Percentiles rank a stretch among this genome's conserved stretches.
phyloP scores from a whole-genome alignment of 2,888 invertebrate species.

The Mimachlamys varia region DNA sequence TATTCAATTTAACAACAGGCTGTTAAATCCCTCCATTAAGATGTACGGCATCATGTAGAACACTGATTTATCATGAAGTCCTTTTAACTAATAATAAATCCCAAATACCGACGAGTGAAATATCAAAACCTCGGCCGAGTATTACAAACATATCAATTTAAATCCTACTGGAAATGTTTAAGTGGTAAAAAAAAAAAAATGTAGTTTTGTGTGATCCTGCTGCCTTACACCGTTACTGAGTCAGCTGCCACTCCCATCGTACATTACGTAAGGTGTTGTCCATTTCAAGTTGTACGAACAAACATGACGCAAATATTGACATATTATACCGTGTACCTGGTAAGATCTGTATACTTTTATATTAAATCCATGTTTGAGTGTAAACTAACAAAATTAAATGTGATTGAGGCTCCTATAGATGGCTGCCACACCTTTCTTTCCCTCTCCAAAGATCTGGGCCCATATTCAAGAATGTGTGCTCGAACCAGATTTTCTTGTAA shows the following conservation, averaged over 20 bases:
- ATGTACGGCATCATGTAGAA: background rate
- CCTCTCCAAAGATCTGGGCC: too few species aligned
- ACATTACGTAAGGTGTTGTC: background rate
- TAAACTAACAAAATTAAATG: background rate
- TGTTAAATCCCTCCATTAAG: background rate
- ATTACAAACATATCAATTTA: slow-evolving; percentile 15
- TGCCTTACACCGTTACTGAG: background rate
- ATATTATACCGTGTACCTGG: background rate
- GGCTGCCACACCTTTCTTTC: too few species aligned
- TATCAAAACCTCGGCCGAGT: slow-evolving; percentile 13
- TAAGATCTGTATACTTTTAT: background rate
- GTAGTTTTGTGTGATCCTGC: background rate
- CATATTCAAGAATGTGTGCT: too few species aligned
- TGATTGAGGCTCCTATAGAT: too few species aligned
- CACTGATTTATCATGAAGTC: background rate
- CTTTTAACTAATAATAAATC: background rate
- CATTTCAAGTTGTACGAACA: background rate
- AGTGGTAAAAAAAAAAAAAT: background rate
- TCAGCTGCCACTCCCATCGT: background rate
- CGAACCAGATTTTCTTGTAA: too few species aligned
- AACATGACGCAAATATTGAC: background rate
- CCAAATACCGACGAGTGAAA: background rate
- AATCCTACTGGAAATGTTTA: background rate
- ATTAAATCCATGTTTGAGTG: background rate
- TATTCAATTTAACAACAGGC: background rate